A percentile compares a stretch with the other conserved stretches of the same genome.
Conservation (phyloP, 2,888 invertebrate species). For the Leucozona laternaria region DNA sequence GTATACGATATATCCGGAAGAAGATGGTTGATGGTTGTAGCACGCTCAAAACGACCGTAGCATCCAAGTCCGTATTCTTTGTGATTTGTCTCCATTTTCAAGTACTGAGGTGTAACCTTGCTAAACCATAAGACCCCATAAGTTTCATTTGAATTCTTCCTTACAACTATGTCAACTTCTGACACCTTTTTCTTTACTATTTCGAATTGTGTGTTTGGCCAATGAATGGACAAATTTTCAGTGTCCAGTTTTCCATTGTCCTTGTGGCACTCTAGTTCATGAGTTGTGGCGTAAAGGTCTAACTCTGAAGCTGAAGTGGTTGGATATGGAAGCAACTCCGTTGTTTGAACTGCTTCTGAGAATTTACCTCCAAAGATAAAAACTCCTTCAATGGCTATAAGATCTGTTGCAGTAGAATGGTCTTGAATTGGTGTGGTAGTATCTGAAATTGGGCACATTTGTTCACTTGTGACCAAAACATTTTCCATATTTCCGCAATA, state of each 20-base stretch:
- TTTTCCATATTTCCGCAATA: conserved; percentile 76
- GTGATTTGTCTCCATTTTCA: conserved; percentile 78
- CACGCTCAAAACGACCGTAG: conserved; percentile 74
- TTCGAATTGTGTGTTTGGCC: conserved; percentile 45
- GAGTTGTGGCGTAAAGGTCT: neutral
- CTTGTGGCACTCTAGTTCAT: conserved; percentile 39
- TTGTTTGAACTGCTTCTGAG: neutral
- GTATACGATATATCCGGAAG: conserved; percentile 79
- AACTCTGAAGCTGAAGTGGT: neutral
- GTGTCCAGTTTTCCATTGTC: conserved; percentile 18
- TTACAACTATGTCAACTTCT: conserved; percentile 48
- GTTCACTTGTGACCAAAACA: conserved; percentile 22
- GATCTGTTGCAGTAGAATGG: neutral
- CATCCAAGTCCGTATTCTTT: conserved; percentile 80
- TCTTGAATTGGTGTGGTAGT: neutral
- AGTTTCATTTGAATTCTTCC: neutral
- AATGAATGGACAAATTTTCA: conserved; percentile 33
- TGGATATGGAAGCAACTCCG: neutral
- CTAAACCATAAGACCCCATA: conserved; percentile 80
- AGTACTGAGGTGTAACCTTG: conserved; percentile 78
- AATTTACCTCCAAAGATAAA: neutral
- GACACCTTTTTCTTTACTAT: conserved; percentile 30
- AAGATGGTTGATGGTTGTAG: conserved; percentile 77
- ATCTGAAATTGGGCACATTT: neutral
- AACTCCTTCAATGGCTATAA: neutral